Evolutionary conservation across 2,888 invertebrate species (phyloP).

Genomic region (Lasius platythorax): DNA sequence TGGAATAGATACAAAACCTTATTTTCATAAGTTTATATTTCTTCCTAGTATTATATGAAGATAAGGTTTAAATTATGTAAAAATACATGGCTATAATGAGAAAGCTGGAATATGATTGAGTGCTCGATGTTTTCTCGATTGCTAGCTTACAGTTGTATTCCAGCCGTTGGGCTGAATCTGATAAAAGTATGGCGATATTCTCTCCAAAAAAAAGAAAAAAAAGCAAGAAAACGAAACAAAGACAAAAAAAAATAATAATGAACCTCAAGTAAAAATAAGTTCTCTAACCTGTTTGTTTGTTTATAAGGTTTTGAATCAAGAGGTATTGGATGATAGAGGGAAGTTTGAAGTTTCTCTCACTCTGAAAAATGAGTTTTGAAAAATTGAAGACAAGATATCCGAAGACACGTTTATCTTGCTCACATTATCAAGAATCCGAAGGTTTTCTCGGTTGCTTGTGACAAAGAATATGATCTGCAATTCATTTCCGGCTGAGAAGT

Average conservation of each 20-base stretch:
- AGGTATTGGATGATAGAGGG: slow-evolving; percentile 92
- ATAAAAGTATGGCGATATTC: slow-evolving; percentile 75
- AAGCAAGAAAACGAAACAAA: slow-evolving; percentile 58
- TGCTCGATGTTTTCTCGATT: slow-evolving; percentile 57
- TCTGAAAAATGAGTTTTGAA: slow-evolving; percentile 84
- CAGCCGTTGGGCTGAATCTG: slow-evolving; percentile 75
- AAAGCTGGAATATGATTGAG: slow-evolving; percentile 83
- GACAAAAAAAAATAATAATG: slow-evolving; percentile 72
- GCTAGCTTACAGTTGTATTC: slow-evolving; percentile 79
- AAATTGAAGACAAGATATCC: slow-evolving; percentile 84
- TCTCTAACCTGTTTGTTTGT: slow-evolving; percentile 90
- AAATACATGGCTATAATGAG: slow-evolving; percentile 80
- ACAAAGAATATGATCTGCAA: slow-evolving; percentile 86
- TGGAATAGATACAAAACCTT: slow-evolving; percentile 80
- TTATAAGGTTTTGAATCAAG: slow-evolving; percentile 94
- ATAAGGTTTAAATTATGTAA: slow-evolving; percentile 78
- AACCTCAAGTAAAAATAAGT: slow-evolving; percentile 81
- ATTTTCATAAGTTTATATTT: slow-evolving; percentile 79
- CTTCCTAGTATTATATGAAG: slow-evolving; percentile 77
- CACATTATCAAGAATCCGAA: slow-evolving; percentile 83
- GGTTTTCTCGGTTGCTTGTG: slow-evolving; percentile 84
- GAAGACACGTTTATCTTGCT: slow-evolving; percentile 83
- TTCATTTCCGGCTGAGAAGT: slow-evolving; percentile 84
- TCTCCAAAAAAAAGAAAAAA: slow-evolving; percentile 73
- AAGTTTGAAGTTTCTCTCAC: slow-evolving; percentile 85